Base-by-base conservation (phyloP, 2,888 invertebrate genomes). In the Luperina testacea region DNA sequence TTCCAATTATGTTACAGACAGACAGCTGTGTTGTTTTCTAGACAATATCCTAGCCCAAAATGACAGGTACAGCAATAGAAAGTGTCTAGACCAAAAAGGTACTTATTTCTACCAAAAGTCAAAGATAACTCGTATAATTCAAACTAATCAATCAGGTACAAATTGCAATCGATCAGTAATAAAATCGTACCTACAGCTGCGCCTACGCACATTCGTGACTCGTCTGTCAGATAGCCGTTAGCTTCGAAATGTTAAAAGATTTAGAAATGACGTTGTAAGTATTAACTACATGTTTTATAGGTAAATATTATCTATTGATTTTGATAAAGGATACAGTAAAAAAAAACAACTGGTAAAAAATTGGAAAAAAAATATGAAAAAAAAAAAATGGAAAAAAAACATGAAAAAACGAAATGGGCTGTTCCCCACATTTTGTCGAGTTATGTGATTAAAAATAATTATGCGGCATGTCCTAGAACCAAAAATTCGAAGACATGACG, bases 121-220 rank as follows among this genome's bases (percentile, higher is more conserved):
- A 73, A 82, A 64, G 59, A 77, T 72, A 83, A 27, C 38, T 61
- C 45, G n/a, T 63, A 67, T 83, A 75, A 83, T 74, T 87, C 61
- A 77, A 63, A 80, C 27, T 72, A 80, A 85, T 85, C 87, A 87
- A 84, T 87, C 72, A 72, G 57, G 51, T 84, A 87, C 87, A 85
- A 85, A 87, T 85, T 87, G 85, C 85, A 65, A 84, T 85, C 80
- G 81, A 87, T 87, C 81, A 75, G 84, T 84, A 80, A 80, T 87
- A 87, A 87, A 87, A 80, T 77, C 68, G 84, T 74, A 84, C 73
- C 51, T 85, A 77, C 24, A 71, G 15, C 32, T 76, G 79, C 88
- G 82, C 88, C 89, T 80, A 88, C 88, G 89, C 86, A 83, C 24
- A 32, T 59, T 88, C 88, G 88, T 88, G 88, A 83, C 88, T 80